Base-by-base conservation (phyloP, 2,888 invertebrate species). In the Emmelina monodactyla region DNA sequence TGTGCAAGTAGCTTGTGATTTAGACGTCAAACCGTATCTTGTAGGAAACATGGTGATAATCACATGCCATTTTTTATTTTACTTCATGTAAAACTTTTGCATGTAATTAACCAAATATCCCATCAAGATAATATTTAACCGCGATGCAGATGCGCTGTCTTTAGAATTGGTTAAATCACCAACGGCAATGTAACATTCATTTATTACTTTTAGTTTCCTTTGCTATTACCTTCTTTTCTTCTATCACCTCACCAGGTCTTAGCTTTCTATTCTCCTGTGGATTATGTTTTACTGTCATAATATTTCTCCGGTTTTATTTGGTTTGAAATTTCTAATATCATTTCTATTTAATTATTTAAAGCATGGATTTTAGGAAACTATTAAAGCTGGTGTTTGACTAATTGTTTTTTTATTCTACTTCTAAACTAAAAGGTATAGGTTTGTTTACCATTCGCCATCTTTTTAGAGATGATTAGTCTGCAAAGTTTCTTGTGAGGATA, bases 171-270 rank as follows among this genome's bases (percentile, higher is more conserved):
- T 78, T 79, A 76, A 73, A 57, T 59, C 59, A 62, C 67, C 67
- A n/a, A 76, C 71, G 72, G 76, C 73, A 61, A 71, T 66, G 67
- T 57, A 78, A 75, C 78, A 79, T 78, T 73, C 75, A 75, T 61
- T n/a, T 64, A 59, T 62, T 57, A 54, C 55, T 65, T 61, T 62
- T 63, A 68, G 25, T 11, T n/a, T 59, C 61, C n/a, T 54, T 65
- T 59, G 56, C 60, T 68, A 66, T 91, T 91, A 94, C 94, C 94
- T 92, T 92, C 85, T 91, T 92, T 71, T 94, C 94, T 83, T 92
- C 92, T 82, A 92, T 82, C 81, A 94, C 89, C 86, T 94, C 94
- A 80, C 94, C 94, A 55, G 94, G 94, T 69, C 94, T 92, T 81
- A 94, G 90, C 87, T 92, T 91, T 83, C 91, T 91, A 88, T 89